Evolutionary conservation across 2,888 invertebrate species (phyloP), one percentile per base, ranked within the genome.

Genomic region (Notocelia uddmanniana): DNA sequence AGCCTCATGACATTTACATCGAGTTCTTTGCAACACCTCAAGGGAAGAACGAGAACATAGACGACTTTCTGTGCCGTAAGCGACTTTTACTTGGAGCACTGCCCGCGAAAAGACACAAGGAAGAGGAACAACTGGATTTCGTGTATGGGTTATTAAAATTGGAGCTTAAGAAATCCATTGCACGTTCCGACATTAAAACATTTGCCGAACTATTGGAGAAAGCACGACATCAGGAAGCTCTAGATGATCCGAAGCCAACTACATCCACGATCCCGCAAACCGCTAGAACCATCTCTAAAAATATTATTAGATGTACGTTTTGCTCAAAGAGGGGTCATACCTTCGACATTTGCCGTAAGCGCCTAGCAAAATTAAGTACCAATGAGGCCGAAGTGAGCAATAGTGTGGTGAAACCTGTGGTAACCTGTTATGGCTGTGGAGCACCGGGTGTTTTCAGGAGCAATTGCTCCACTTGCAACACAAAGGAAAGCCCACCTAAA

Each of bases 381-480:
- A 50, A 50, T 50, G 18, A 9, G 6, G 5, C n/a, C 1, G 18
- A 6, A 6, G 3, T 5, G 50, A n/a, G n/a, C 5, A 18, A 18
- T 50, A n/a, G n/a, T 9, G 50, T 50, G 2, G 50, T n/a, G 6
- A 73, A 66, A 45, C 58, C 67, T 6, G 37, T 21, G 6, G 66
- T 74, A 6, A 57, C 63, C 13, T 77, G 78, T 57, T 77, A 77
- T 52, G 77, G 79, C 2, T 78, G 78, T 63, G 76, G 76, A 11
- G 66, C 75, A 6, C 76, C 76, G 8, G 76, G 75, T 2, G 76
- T 76, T 1, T 74, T 75, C 15, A 23, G 76, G 5, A 69, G 76
- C 18, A 76, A 77, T 57, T 76, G 76, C 50, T 48, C 23, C 11
- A 70, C 18, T 11, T 77, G 76, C 64, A 70, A 68, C 18, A 23